phyloP scores from a whole-genome alignment of 2,113 vertebrate species.

The Trematomus loennbergii region DNA sequence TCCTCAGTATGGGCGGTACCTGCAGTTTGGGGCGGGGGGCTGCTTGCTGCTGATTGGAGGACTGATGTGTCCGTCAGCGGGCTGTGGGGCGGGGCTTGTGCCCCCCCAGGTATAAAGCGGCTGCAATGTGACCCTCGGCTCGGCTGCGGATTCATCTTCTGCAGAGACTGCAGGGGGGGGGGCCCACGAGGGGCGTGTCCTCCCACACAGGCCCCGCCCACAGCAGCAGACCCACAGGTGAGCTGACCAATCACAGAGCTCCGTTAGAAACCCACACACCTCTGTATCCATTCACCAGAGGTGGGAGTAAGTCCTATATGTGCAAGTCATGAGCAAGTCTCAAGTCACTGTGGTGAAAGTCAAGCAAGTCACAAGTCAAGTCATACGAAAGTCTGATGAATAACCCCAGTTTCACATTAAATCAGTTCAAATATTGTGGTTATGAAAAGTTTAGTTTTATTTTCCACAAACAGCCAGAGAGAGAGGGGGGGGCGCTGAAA shows the following conservation, averaged over 20 bases:
- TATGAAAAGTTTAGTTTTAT: too few relatives aligned
- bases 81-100: constrained; percentile 91
- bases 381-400: too few relatives aligned
- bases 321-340: too few relatives aligned
- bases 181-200: constrained; percentile 86
- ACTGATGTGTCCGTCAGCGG: constrained; percentile 88
- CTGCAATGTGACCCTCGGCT: constrained; percentile 85
- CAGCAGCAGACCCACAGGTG: constrained; percentile 66
- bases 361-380: too few relatives aligned
- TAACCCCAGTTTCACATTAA: too few relatives aligned
- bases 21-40: constrained; percentile 89
- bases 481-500: too few relatives aligned
- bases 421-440: too few relatives aligned
- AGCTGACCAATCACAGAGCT: constrained; percentile 6
- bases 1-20: constrained; percentile 91
- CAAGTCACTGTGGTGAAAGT: too few relatives aligned
- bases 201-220: not conserved
- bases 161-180: constrained; percentile 87
- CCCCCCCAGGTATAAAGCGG: constrained; percentile 79
- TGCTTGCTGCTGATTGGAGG: constrained; percentile 90
- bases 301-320: too few relatives aligned
- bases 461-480: too few relatives aligned
- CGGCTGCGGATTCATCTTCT: constrained; percentile 92
- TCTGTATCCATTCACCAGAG: too few relatives aligned
- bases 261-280: not conserved